phyloP scores from a whole-genome alignment of 2,797 vertebrate genomes.

The Rhinella marina region DNA sequence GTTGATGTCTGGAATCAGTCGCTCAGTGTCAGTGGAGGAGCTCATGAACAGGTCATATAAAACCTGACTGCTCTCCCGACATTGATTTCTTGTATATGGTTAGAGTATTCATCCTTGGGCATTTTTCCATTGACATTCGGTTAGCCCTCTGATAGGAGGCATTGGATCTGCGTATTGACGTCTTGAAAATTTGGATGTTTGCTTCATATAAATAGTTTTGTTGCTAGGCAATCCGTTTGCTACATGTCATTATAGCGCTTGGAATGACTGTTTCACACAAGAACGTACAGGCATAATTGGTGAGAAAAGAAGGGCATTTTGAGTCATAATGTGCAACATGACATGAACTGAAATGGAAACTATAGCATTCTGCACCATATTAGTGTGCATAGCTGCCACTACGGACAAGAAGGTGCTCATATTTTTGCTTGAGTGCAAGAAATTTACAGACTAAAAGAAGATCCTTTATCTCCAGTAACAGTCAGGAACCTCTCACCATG shows the following conservation, averaged over 20 bases:
- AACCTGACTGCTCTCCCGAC: no score
- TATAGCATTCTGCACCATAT: not conserved
- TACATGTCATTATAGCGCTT: conserved; percentile 10
- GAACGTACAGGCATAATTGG: not conserved
- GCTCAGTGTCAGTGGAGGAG: no score
- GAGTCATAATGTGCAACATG: conserved; percentile 7
- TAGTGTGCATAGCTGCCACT: not conserved
- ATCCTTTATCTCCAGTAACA: not conserved
- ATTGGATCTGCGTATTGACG: not conserved
- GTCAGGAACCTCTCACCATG: not conserved
- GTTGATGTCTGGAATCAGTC: no score
- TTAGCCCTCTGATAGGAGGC: not conserved
- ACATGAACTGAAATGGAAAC: not conserved
- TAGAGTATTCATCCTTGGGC: no score
- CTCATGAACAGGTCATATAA: no score
- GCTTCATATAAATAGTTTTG: not conserved
- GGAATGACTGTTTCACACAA: conserved; percentile 8
- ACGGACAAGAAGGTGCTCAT: not conserved
- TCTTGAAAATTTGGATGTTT: not conserved
- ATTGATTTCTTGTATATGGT: no score
- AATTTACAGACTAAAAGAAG: not conserved
- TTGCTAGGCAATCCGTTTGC: not conserved
- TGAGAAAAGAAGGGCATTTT: not conserved
- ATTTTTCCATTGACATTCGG: not conserved
- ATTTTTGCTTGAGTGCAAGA: not conserved